Evolutionary conservation across 2,888 invertebrate species (phyloP), one percentile per base, ranked within the genome.

Genomic region (Cybosia mesomella): DNA sequence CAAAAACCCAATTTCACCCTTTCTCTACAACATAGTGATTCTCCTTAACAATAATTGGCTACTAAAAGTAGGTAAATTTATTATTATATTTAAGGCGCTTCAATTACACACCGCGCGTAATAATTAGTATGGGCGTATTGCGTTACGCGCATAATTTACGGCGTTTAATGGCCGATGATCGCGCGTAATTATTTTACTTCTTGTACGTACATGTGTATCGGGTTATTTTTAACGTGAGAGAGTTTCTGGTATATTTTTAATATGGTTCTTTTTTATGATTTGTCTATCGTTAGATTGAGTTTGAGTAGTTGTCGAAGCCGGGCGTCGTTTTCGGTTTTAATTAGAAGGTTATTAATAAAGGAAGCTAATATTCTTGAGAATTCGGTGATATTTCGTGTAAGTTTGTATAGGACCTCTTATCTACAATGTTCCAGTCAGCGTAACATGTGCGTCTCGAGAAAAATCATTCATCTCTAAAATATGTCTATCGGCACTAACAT

Each of bases 81-180:
- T 80, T 75, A 81, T 81, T 64, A 87, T 86, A 83, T 83, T 86
- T 87, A 85, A 85, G 75, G 71, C 80, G 75, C 77, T 78, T 80
- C 84, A 83, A 85, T 87, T 84, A 85, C 82, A 82, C 74, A 75
- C 75, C 75, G 76, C 69, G 79, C 73, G 78, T 83, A 83, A 83
- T 83, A 88, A 88, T 89, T 88, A 88, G 81, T 83, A 79, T 74
- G 82, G 83, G 79, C 82, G 78, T 85, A 85, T 89, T 88, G 86
- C 84, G 87, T 89, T 89, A 88, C 83, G 80, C 76, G 82, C 74
- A 83, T 89, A 89, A 90, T 89, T 89, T 89, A 90, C 87, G 85
- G 77, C 75, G 83, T 77, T 70, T 88, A 91, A 91, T 90, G 81
- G 87, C 61, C 87, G 88, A 84, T 87, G 87, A 89, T 88, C 87